These are phyloP conservation scores for Brenthis ino DNA, from an alignment of 2,888 invertebrate genomes.

Conservation along the genomic window DNA sequence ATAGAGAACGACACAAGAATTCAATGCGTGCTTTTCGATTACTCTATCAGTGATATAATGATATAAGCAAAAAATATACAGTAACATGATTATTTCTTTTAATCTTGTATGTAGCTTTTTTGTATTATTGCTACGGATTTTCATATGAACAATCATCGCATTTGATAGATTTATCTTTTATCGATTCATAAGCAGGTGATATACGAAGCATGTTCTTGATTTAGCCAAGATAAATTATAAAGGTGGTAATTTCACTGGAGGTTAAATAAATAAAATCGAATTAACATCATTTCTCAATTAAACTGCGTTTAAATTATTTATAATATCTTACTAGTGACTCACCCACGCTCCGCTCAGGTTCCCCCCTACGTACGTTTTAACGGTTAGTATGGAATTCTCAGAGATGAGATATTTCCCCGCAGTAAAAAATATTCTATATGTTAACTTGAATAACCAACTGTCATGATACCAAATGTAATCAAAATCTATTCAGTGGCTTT, in stretches of 20 bases:
- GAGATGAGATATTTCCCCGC: no score
- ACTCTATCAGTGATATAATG: not conserved
- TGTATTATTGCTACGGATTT: conserved; percentile 10
- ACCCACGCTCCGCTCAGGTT: no score
- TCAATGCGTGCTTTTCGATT: not conserved
- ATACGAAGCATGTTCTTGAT: conserved; percentile 34
- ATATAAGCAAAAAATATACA: not conserved
- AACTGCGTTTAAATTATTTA: conserved; percentile 9
- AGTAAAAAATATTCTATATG: no score
- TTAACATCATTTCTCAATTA: conserved; percentile 10
- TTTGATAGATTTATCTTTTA: conserved; percentile 54
- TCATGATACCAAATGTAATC: no score
- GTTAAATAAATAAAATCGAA: conserved; percentile 9
- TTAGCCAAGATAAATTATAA: conserved; percentile 18
- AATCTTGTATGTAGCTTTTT: not conserved
- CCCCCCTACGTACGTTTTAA: no score
- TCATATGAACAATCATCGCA: conserved; percentile 54
- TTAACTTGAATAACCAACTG: no score
- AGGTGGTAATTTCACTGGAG: conserved; percentile 18
- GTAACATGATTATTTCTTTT: not conserved
- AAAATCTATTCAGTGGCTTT: no score
- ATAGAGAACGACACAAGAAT: no score
- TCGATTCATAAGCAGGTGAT: conserved; percentile 57
- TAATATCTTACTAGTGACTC: not conserved
- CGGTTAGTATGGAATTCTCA: no score